Evolutionary conservation across 2,797 vertebrate genomes (phyloP).

Genomic region (Scarus forsteni): DNA sequence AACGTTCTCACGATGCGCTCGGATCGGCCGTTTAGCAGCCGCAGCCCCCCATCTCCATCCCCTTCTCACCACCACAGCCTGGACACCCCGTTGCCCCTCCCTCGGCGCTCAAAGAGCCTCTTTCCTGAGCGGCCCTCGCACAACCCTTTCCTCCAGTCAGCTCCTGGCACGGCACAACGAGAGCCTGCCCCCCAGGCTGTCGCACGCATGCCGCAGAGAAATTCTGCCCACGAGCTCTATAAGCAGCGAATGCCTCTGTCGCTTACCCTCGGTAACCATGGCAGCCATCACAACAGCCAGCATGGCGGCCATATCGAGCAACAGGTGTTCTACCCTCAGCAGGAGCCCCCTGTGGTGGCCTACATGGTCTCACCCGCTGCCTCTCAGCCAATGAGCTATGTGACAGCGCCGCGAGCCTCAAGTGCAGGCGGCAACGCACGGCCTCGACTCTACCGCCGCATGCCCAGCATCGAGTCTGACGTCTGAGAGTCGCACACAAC

Average conservation of each 20-base stretch:
- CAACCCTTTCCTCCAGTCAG: constrained; percentile 93
- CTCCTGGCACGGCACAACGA: constrained; percentile 82
- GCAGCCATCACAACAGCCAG: constrained; percentile 83
- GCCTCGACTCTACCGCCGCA: constrained; percentile 94
- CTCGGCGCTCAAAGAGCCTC: constrained; percentile 93
- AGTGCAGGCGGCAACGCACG: constrained; percentile 94
- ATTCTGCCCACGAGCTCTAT: constrained; percentile 92
- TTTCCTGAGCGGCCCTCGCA: constrained; percentile 92
- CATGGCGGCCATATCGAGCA: constrained; percentile 73
- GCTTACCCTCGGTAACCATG: constrained; percentile 91
- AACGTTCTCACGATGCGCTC: constrained; percentile 93
- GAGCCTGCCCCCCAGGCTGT: constrained; percentile 69
- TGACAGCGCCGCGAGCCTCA: constrained; percentile 90
- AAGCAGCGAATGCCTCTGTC: constrained; percentile 91
- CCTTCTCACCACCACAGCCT: constrained; percentile 90
- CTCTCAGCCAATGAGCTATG: constrained; percentile 89
- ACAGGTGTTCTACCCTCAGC: constrained; percentile 93
- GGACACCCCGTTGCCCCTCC: constrained; percentile 85
- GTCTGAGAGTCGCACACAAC: constrained; percentile 86
- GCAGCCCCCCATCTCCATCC: constrained; percentile 80
- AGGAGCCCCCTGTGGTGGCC: constrained; percentile 90
- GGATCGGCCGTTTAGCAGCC: constrained; percentile 92
- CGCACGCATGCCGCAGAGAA: constrained; percentile 90
- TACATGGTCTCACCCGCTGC: constrained; percentile 89
- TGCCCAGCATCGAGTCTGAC: constrained; percentile 99